Base-by-base conservation (phyloP, 1,140 invertebrate species). In the Leptinotarsa defecta region DNA sequence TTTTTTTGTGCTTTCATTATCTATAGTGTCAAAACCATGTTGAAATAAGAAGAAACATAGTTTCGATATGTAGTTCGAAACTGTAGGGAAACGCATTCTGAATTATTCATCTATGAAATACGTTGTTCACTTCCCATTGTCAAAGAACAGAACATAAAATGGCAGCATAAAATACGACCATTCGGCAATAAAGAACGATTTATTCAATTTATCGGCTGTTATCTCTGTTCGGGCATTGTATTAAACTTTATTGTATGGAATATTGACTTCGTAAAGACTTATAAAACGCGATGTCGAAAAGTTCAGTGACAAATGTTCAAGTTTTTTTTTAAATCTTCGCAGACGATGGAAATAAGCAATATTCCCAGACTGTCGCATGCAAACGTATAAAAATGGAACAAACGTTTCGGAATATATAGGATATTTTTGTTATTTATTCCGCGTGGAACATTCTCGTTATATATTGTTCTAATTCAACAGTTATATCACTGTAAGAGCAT, bases 191-290 rank as follows among this genome's bases (percentile, higher is more conserved):
- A 57, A 57, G 52, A 57, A 57, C 52, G 52, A 57, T 57, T 57
- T 57, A 57, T 57, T 57, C 52, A 19, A 57, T 57, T 57, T 57
- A 57, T 57, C 4, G 52, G 52, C 52, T 57, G 52, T 57, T 57
- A 57, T 57, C 52, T 57, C 52, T 57, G n/a, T 57, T 57, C 52
- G n/a, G 52, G 15, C 52, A n/a, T 57, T 57, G 52, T 57, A 57
- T 57, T 57, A 17, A 57, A 57, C 52, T 57, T 57, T 57, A 57
- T 57, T 5, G 52, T 57, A 19, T 19, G n/a, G 52, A 57, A 57
- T 57, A 57, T 57, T 57, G 52, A 57, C 52, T 57, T 19, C 52
- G n/a, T 57, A 57, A 57, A 57, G 52, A 17, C 52, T 57, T 19
- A 57, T 19, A 57, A 19, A 57, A 57, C 17, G 52, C 52, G 52